Evolutionary conservation across 23 tunicate genomes (phyloP).

Genomic region (Styela clava): DNA sequence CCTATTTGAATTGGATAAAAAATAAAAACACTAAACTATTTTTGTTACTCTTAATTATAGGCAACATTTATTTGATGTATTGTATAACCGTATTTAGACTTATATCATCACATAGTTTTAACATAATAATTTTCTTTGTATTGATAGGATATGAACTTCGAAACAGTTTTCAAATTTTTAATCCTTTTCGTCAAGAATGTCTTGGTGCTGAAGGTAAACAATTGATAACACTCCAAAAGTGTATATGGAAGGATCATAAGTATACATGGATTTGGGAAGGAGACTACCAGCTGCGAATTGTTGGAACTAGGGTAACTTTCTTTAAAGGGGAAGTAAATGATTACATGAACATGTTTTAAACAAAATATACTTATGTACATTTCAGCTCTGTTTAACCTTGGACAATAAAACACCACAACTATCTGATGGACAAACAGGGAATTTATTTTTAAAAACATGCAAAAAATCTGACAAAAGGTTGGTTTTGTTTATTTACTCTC

Average conservation of each 20-base stretch:
- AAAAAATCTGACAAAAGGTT: background rate
- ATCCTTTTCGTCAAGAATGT: conserved; percentile 21
- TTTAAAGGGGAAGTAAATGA: too few species aligned
- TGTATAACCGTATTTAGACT: too few species aligned
- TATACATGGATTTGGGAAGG: conserved; percentile 65
- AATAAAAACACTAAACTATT: background rate
- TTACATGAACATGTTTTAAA: too few species aligned
- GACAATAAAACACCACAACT: background rate
- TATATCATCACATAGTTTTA: too few species aligned
- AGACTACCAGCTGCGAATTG: conserved; percentile 31
- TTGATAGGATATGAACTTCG: conserved; percentile 39
- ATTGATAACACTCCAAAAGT: background rate
- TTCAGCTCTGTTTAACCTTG: background rate
- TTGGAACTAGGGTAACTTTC: conserved; percentile 16
- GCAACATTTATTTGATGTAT: too few species aligned
- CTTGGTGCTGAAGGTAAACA: conserved; percentile 20
- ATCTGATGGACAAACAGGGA: background rate
- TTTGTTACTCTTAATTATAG: background rate
- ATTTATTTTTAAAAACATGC: background rate
- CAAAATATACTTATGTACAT: too few species aligned
- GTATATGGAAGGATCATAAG: conserved; percentile 10
- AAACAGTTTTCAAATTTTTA: conserved; percentile 41
- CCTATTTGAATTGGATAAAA: too few species aligned
- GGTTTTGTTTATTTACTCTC: too few species aligned
- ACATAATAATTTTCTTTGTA: too few species aligned